phyloP scores from a whole-genome alignment of 53 echinoderm and acorn worm genomes.

The Stichopus horrens region DNA sequence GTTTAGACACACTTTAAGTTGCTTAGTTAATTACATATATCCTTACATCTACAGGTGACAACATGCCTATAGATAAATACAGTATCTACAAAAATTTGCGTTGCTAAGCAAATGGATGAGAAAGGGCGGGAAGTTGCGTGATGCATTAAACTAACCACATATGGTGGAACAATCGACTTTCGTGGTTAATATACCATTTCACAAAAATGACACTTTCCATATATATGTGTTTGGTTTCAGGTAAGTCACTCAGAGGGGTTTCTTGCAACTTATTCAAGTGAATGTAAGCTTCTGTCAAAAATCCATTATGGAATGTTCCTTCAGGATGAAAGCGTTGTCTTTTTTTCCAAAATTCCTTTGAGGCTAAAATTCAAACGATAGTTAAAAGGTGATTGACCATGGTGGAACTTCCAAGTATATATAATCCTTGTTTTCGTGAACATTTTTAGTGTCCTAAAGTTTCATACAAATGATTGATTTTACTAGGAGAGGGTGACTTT shows the following conservation, averaged over 20 bases:
- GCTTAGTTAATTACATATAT: too few relatives aligned
- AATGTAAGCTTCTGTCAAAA: neutral
- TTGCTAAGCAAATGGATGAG: too few relatives aligned
- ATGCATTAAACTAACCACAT: too few relatives aligned
- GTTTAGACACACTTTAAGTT: too few relatives aligned
- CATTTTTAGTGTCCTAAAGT: neutral
- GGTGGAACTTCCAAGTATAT: neutral
- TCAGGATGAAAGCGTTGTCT: neutral
- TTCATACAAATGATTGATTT: neutral
- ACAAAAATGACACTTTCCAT: too few relatives aligned
- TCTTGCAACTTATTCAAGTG: neutral
- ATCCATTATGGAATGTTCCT: neutral
- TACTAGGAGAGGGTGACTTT: neutral
- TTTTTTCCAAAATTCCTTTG: neutral
- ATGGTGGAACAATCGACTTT: too few relatives aligned
- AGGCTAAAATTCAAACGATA: neutral
- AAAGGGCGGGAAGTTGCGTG: too few relatives aligned
- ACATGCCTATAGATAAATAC: too few relatives aligned
- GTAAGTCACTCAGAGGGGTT: neutral
- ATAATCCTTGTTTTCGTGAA: neutral
- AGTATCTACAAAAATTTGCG: too few relatives aligned
- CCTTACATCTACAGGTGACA: too few relatives aligned
- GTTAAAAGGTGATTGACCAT: neutral
- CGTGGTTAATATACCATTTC: too few relatives aligned
- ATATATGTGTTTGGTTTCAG: too few relatives aligned